Percentiles rank a stretch among this genome's conserved stretches.
These are phyloP conservation scores for Drosophila antonietae DNA, from an alignment of 2,888 invertebrate species.

Conservation along the genomic window DNA sequence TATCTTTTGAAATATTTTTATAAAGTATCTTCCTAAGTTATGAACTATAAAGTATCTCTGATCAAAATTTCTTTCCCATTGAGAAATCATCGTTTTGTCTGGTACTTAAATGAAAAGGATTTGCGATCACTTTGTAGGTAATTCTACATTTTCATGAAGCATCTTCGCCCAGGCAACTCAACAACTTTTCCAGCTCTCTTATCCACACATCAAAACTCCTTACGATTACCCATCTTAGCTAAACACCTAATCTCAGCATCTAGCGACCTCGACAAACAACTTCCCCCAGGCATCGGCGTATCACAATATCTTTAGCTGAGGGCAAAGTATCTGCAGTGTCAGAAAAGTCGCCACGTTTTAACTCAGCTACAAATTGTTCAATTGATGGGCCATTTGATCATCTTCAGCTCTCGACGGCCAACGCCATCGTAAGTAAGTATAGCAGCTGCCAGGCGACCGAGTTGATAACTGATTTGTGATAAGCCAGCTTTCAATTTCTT, in stretches of 20 bases:
- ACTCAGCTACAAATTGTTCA: constrained; percentile 47
- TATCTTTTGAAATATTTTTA: too few species aligned
- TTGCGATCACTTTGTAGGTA: too few species aligned
- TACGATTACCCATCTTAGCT: background rate
- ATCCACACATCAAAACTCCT: background rate
- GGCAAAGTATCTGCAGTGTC: constrained; percentile 12
- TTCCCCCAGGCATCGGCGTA: background rate
- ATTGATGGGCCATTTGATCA: constrained; percentile 52
- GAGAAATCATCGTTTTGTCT: too few species aligned
- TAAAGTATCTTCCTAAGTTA: background rate
- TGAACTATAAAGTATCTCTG: too few species aligned
- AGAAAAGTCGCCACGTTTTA: constrained; percentile 23
- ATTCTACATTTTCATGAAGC: too few species aligned
- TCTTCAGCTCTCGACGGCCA: constrained; percentile 1
- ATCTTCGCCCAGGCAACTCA: too few species aligned
- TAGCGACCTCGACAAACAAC: background rate
- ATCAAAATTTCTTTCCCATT: too few species aligned
- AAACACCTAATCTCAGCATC: background rate
- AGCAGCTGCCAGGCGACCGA: constrained; percentile 34
- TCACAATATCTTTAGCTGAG: background rate
- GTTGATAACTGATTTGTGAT: constrained; percentile 74
- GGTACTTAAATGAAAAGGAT: too few species aligned
- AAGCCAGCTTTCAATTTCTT: constrained; percentile 69
- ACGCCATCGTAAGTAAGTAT: background rate
- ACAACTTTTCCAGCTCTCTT: background rate